Evolutionary conservation across 2,113 vertebrate genomes (phyloP), one percentile per base, ranked within the genome.

Genomic region (Apodemus speciosus): DNA sequence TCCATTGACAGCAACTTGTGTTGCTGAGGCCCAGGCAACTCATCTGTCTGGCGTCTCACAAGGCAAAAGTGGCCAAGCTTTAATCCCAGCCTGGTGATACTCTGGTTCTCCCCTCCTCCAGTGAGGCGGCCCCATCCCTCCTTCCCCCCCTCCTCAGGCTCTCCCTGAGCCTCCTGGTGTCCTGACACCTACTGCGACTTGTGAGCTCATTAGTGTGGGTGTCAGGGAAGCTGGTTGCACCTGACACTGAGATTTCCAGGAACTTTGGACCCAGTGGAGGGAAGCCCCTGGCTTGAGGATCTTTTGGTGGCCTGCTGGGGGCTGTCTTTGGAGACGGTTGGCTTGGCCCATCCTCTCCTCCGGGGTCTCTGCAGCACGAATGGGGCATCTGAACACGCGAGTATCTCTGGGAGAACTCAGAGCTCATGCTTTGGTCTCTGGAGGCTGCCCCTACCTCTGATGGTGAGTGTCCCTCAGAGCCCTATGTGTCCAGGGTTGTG

Each of bases 121-220:
- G 18, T 56, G 32, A n/a, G 51, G 49, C 20, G 38, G 35, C 77
- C 5, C 49, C 9, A 53, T 1, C 6, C 46, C 15, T 21, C 53
- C 7, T 21, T 1, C 2, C 30, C 35, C n/a, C 13, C 7, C 25
- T 27, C 56, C 56, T 15, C 2, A 40, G 35, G 84, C 7, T 51
- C 43, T 43, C 58, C 7, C 62, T 23, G 9, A 73, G 58, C 30
- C 4, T 3, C 0, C 2, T 0, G 0, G 38, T 68, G 25, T 83
- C 51, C 88, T 38, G 79, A 87, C 95, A 87, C 77, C 79, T 23
- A 0, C 27, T 66, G 7, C 9, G 58, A n/a, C 64, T 86, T 0
- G 38, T 3, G 64, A 87, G 56, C 76, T 95, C 75, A 85, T 89
- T 81, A 88, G 92, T 66, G 1, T 0, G 27, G 90, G 85, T 90